Percentiles rank a stretch among this genome's conserved stretches.
These are phyloP conservation scores for Tachuris rubrigastra DNA, from an alignment of 2,113 vertebrate genomes.

Conservation along the genomic window DNA sequence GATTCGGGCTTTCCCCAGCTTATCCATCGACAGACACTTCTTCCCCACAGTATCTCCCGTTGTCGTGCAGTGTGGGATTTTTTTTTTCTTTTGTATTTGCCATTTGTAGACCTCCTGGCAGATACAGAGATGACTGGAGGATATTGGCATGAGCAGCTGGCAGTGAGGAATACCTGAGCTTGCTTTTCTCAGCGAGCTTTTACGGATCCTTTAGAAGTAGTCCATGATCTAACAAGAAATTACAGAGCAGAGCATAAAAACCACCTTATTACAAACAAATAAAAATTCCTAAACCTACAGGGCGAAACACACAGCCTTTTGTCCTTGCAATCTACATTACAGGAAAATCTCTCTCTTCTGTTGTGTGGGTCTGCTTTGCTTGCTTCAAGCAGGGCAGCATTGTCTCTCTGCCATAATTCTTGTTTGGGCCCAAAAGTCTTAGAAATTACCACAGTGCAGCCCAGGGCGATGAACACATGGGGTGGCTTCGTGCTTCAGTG, in stretches of 20 bases:
- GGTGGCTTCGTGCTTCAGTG: fast-evolving
- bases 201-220: background rate
- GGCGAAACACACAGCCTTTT: background rate
- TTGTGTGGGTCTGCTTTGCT: background rate
- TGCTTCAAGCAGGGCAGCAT: background rate
- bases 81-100: background rate
- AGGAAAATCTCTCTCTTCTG: background rate
- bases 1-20: background rate
- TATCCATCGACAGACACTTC: background rate
- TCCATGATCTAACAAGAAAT: background rate
- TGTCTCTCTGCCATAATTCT: background rate
- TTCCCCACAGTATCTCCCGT: background rate
- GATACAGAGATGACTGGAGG: fast-evolving
- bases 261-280: background rate
- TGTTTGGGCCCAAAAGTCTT: background rate
- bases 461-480: fast-evolving
- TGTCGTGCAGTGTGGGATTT: background rate
- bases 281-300: background rate
- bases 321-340: background rate
- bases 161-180: background rate
- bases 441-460: background rate
- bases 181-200: background rate
- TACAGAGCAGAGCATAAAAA: constrained; percentile 23
- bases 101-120: background rate
- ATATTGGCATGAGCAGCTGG: background rate